phyloP scores from a whole-genome alignment of 2,113 vertebrate genomes.

The Cyanoderma ruficeps region DNA sequence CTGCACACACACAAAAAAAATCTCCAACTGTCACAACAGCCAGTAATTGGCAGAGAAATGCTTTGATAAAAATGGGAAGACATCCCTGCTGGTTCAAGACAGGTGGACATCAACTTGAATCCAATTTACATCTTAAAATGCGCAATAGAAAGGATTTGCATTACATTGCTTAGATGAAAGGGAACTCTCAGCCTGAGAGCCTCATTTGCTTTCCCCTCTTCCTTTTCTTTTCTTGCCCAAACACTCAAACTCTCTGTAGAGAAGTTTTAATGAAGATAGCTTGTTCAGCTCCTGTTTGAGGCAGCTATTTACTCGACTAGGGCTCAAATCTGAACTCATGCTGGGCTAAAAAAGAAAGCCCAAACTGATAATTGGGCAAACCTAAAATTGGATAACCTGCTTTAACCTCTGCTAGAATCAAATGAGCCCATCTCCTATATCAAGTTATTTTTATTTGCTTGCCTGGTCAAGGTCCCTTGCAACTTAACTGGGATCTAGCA shows the following conservation, averaged over 20 bases:
- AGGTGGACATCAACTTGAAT: constrained; percentile 69
- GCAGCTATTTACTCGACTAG: constrained; percentile 18
- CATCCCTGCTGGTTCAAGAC: constrained; percentile 65
- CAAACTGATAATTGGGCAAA: constrained; percentile 39
- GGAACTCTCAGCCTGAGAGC: constrained; percentile 30
- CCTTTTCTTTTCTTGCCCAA: neutral
- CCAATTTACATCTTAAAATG: constrained; percentile 63
- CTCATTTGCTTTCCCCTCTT: neutral
- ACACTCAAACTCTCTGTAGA: constrained; percentile 22
- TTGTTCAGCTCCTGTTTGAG: constrained; percentile 33
- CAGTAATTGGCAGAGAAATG: constrained; percentile 63
- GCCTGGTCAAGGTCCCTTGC: neutral
- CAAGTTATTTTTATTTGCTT: neutral
- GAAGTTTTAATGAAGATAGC: constrained; percentile 68
- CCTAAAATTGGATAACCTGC: neutral
- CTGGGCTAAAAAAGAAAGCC: constrained; percentile 32
- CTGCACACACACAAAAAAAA: constrained; percentile 13
- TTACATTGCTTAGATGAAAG: constrained; percentile 49
- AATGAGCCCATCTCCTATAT: neutral
- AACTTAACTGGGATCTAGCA: neutral
- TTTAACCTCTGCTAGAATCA: neutral
- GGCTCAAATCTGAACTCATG: constrained; percentile 21
- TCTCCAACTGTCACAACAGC: constrained; percentile 49
- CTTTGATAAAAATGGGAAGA: constrained; percentile 51
- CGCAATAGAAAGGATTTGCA: constrained; percentile 31